Evolutionary conservation across 2,888 invertebrate genomes (phyloP).

Genomic region (Melanophora roralis): DNA sequence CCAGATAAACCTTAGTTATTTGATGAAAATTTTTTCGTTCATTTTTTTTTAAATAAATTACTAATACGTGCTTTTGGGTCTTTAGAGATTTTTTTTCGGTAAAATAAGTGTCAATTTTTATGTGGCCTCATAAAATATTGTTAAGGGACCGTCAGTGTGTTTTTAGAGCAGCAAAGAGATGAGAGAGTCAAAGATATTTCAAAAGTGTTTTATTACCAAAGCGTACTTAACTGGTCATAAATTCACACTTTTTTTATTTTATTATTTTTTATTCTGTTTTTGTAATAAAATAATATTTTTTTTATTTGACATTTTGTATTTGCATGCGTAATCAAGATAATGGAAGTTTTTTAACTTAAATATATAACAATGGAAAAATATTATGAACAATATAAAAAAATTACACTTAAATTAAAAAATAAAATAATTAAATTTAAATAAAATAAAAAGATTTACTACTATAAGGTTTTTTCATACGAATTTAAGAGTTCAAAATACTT

Average conservation of each 20-base stretch:
- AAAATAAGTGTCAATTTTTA: constrained; percentile 55
- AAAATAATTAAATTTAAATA: background rate
- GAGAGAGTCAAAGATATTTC: background rate
- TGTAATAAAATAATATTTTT: background rate
- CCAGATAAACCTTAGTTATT: background rate
- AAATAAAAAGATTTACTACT: too few relatives aligned
- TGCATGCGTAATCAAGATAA: background rate
- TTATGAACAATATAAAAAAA: background rate
- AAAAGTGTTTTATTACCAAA: constrained; percentile 50
- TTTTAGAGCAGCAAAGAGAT: background rate
- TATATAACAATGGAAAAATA: background rate
- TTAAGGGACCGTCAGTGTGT: constrained; percentile 26
- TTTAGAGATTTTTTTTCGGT: constrained; percentile 25
- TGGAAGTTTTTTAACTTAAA: background rate
- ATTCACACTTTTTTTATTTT: constrained; percentile 36
- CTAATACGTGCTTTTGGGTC: background rate
- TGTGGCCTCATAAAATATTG: constrained; percentile 56
- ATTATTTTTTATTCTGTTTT: background rate
- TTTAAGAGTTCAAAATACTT: too few relatives aligned
- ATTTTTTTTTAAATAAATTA: constrained; percentile 3
- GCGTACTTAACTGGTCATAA: constrained; percentile 49
- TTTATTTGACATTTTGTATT: background rate
- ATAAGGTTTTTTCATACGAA: too few relatives aligned
- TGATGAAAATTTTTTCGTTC: background rate
- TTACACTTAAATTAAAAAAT: background rate